These are phyloP conservation scores for Pluvialis apricaria DNA, from an alignment of 2,113 vertebrate species.

Conservation along the genomic window DNA sequence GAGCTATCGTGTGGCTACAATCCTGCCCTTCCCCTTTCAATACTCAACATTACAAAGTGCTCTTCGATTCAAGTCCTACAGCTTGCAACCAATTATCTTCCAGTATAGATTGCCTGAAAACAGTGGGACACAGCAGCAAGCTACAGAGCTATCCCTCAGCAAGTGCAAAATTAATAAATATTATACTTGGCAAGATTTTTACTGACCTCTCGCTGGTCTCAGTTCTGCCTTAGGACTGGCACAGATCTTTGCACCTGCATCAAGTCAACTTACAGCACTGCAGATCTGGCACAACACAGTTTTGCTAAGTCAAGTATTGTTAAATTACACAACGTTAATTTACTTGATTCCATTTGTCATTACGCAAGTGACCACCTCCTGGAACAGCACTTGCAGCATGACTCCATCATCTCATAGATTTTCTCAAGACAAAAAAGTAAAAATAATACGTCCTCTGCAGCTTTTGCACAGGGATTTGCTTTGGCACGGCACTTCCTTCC, in stretches of 20 bases:
- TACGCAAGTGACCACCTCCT: not conserved
- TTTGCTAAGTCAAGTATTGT: not conserved
- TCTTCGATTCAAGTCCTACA: not conserved
- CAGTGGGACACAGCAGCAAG: not conserved
- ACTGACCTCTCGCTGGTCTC: not conserved
- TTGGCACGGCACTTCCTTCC: not conserved
- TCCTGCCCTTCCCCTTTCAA: not conserved
- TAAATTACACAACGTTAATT: not conserved
- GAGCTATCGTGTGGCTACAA: not conserved
- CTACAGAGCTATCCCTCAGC: not conserved
- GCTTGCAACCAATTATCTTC: not conserved
- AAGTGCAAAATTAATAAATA: conserved; percentile 13
- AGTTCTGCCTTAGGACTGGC: conserved; percentile 2
- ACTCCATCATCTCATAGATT: not conserved
- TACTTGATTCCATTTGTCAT: not conserved
- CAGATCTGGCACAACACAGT: not conserved
- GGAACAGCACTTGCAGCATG: not conserved
- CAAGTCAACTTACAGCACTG: not conserved
- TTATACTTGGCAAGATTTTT: not conserved
- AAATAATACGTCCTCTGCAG: not conserved
- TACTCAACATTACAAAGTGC: not conserved
- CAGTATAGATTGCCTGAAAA: not conserved
- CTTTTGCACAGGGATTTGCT: conserved; percentile 13
- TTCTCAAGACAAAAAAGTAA: not conserved
- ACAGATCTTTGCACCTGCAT: conserved; percentile 9